These are phyloP conservation scores for Characodon lateralis DNA, from an alignment of 2,797 vertebrate genomes.

Conservation along the genomic window DNA sequence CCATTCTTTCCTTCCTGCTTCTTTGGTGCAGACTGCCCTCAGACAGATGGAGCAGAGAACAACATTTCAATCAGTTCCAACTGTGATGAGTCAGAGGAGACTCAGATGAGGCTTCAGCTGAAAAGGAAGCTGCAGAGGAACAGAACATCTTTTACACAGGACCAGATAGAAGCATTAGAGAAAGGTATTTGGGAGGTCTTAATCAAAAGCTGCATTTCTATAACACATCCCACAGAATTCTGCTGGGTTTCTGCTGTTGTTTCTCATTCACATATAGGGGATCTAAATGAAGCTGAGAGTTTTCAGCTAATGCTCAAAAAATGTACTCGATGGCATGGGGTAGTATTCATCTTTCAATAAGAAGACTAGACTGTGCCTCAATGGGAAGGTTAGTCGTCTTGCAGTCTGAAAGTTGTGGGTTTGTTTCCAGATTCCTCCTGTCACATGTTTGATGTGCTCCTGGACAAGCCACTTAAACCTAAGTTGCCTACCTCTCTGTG, in stretches of 20 bases:
- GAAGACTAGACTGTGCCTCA: too few species aligned
- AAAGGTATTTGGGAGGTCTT: slow-evolving; percentile 83
- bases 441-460: too few species aligned
- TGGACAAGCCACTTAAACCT: too few species aligned
- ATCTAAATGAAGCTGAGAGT: background rate
- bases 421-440: too few species aligned
- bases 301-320: too few species aligned
- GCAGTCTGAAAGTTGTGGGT: too few species aligned
- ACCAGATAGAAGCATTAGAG: slow-evolving; percentile 98
- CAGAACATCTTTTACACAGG: slow-evolving; percentile 97
- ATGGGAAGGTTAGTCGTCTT: too few species aligned
- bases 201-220: background rate
- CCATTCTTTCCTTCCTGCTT: slow-evolving; percentile 19
- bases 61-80: slow-evolving; percentile 92
- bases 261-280: background rate
- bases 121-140: slow-evolving; percentile 98
- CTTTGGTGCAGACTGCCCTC: slow-evolving; percentile 86
- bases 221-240: background rate
- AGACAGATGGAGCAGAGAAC: slow-evolving; percentile 90
- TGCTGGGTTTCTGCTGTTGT: background rate
- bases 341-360: background rate
- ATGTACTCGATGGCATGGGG: background rate
- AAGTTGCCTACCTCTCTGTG: too few species aligned
- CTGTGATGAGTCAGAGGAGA: slow-evolving; percentile 95
- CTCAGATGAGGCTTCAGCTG: slow-evolving; percentile 97